phyloP scores from a whole-genome alignment of 2,797 vertebrate species.

The Coilia nasus region DNA sequence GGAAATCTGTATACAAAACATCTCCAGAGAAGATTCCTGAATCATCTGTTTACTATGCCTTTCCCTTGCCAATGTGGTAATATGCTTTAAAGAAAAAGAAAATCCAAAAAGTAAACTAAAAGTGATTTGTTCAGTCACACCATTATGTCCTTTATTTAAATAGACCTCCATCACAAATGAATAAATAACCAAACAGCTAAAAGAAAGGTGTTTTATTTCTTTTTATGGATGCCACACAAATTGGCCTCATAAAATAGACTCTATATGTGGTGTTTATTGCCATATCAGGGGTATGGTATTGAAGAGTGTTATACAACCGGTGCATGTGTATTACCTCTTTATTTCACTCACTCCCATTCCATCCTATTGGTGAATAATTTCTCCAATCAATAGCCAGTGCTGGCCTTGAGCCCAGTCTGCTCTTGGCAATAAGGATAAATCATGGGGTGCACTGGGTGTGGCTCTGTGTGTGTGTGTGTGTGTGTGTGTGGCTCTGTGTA shows the following conservation, averaged over 20 bases:
- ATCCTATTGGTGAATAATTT: neutral
- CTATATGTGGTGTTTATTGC: neutral
- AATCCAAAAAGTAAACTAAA: neutral
- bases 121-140: neutral
- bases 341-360: neutral
- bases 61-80: neutral
- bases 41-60: neutral
- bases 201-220: too few relatives aligned
- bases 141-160: neutral
- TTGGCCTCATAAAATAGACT: neutral
- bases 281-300: neutral
- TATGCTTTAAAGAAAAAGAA: neutral
- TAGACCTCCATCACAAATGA: neutral
- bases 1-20: neutral
- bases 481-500: neutral
- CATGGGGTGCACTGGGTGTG: neutral
- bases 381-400: slow-evolving; percentile 1
- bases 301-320: neutral
- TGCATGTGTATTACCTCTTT: neutral
- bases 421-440: neutral
- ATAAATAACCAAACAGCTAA: slow-evolving; percentile 5
- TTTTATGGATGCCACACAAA: neutral
- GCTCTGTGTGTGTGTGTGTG: neutral
- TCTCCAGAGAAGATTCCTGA: neutral
- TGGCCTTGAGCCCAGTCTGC: neutral